A percentile compares a stretch with the other conserved stretches of the same genome.
Evolutionary conservation across 2,113 vertebrate species (phyloP).

Genomic region (Bathybates hornii): DNA sequence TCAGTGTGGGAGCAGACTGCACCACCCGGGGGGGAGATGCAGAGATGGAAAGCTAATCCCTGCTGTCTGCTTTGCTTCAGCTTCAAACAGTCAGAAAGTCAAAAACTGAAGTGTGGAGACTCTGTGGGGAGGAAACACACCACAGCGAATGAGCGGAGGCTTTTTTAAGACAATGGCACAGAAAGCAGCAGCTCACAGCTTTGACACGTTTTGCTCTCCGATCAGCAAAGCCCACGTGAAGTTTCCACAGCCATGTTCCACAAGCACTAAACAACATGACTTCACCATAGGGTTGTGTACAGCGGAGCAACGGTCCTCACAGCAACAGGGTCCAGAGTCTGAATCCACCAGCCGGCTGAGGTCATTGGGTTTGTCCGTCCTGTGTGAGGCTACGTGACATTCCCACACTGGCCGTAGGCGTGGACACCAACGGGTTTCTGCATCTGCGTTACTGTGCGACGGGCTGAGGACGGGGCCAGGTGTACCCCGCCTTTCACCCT

Average conservation of each 20-base stretch:
- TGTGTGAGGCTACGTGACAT: not conserved
- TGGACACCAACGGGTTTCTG: not conserved
- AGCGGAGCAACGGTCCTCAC: not conserved
- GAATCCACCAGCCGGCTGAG: not conserved
- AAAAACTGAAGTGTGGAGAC: not conserved
- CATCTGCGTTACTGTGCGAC: not conserved
- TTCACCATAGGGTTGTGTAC: not conserved
- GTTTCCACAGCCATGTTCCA: not conserved
- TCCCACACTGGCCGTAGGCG: not conserved
- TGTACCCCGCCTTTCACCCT: not conserved
- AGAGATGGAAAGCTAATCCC: slow-evolving; percentile 17
- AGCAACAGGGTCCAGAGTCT: not conserved
- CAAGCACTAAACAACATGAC: not conserved
- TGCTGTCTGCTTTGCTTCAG: not conserved
- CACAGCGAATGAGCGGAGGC: too few species aligned
- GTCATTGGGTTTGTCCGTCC: not conserved
- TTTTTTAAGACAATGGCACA: not conserved
- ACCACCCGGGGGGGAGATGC: not conserved
- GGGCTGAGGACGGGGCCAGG: not conserved
- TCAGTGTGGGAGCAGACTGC: slow-evolving; percentile 3
- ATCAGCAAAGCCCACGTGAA: not conserved
- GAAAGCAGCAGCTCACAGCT: not conserved
- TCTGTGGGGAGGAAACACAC: not conserved
- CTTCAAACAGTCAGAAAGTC: not conserved
- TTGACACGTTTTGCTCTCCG: not conserved